These are phyloP conservation scores for Corydoras maculifer DNA, from an alignment of 2,113 vertebrate genomes.

Conservation along the genomic window DNA sequence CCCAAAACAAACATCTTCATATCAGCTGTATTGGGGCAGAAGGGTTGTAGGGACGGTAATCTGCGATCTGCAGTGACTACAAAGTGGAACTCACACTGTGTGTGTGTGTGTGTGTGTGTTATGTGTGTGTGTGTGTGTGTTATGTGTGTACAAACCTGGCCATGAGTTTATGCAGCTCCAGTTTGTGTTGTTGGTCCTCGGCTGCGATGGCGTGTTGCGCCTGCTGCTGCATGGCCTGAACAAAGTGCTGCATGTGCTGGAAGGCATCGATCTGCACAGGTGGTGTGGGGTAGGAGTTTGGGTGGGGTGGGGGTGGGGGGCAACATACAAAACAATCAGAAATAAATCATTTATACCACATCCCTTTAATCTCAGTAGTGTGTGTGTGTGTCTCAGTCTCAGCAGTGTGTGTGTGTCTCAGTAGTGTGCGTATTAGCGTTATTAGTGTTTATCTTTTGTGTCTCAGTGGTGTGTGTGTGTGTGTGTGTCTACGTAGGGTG, in stretches of 20 bases:
- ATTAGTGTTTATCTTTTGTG: too few species aligned
- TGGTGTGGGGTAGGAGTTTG: background rate
- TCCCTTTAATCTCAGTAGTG: too few species aligned
- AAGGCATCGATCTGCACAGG: constrained; percentile 84
- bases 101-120: constrained; percentile 5
- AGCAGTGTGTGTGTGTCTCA: too few species aligned
- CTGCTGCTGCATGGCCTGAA: constrained; percentile 91
- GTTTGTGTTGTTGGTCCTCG: constrained; percentile 92
- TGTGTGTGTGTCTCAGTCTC: too few species aligned
- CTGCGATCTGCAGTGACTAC: too few species aligned
- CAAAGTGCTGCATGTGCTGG: constrained; percentile 98
- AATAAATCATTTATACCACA: background rate
- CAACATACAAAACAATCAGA: background rate
- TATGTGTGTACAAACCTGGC: constrained; percentile 76
- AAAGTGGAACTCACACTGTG: background rate
- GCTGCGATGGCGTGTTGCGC: constrained; percentile 87
- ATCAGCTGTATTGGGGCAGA: too few species aligned
- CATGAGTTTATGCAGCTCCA: constrained; percentile 97
- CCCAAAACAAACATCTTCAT: too few species aligned
- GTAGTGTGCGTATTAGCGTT: too few species aligned
- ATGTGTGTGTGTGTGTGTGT: background rate
- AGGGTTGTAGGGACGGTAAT: too few species aligned
- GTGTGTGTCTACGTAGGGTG: too few species aligned
- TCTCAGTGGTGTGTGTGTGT: too few species aligned
- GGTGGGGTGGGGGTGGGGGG: background rate